Conservation (phyloP, 2,113 vertebrate species). For the Phaethon lepturus region DNA sequence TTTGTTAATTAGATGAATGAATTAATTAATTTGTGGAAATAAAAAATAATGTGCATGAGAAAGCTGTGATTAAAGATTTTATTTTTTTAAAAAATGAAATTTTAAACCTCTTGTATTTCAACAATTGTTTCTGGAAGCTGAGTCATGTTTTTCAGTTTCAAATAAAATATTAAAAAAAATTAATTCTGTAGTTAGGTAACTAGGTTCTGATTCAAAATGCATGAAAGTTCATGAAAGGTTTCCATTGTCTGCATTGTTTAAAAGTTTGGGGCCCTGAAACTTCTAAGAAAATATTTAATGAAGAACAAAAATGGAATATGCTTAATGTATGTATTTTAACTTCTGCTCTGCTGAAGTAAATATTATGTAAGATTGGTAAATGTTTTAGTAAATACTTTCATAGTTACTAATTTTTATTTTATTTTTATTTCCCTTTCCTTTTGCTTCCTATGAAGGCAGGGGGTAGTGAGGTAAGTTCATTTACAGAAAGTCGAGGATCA, state of each 20-base stretch:
- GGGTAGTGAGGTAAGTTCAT: slow-evolving; percentile 93
- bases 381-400: neutral
- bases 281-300: neutral
- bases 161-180: neutral
- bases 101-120: neutral
- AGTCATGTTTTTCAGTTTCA: neutral
- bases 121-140: neutral
- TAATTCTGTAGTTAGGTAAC: neutral
- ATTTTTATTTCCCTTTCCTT: slow-evolving; percentile 74
- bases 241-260: neutral
- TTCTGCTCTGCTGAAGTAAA: neutral
- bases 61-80: neutral
- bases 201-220: neutral
- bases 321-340: neutral
- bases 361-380: neutral
- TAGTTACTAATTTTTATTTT: slow-evolving; percentile 68
- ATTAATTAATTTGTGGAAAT: no score
- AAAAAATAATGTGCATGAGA: neutral
- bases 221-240: neutral
- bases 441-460: slow-evolving; percentile 91
- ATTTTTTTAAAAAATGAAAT: neutral
- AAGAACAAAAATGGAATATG: neutral
- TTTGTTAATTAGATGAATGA: neutral
- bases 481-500: neutral
- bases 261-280: neutral